Percentiles rank a stretch among this genome's conserved stretches.
Evolutionary conservation across 1,140 invertebrate species (phyloP).

Genomic region (Pseudoatta argentina): DNA sequence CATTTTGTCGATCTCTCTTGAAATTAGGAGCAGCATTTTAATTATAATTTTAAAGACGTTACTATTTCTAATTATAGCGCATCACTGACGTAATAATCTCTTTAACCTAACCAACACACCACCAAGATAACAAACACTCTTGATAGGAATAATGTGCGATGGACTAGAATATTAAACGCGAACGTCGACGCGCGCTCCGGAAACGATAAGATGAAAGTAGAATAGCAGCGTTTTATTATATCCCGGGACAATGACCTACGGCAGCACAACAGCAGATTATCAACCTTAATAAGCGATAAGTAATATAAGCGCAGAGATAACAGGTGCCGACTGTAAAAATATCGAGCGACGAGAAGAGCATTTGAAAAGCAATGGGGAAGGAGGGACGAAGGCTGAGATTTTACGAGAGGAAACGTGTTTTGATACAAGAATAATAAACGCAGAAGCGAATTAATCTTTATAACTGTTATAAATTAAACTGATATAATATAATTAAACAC

Average conservation of each 20-base stretch:
- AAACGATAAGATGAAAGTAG: conserved; percentile 69
- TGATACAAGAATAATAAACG: not conserved
- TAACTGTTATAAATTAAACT: not conserved
- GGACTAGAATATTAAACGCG: conserved; percentile 47
- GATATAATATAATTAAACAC: not conserved
- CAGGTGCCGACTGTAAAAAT: conserved; percentile 44
- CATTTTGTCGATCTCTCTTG: not conserved
- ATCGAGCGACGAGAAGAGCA: not conserved
- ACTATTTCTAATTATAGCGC: conserved; percentile 1
- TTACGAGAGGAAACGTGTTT: not conserved
- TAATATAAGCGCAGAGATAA: conserved; percentile 49
- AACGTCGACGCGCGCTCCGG: conserved; percentile 48
- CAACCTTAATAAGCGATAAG: conserved; percentile 51
- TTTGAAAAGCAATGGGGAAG: not conserved
- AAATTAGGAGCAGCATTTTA: not conserved
- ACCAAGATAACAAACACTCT: conserved; percentile 49
- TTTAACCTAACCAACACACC: conserved; percentile 26
- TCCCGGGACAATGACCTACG: conserved; percentile 58
- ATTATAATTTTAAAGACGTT: conserved; percentile 16
- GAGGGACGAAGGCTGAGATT: not conserved
- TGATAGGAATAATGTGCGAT: conserved; percentile 50
- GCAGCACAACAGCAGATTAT: conserved; percentile 42
- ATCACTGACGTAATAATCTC: conserved; percentile 40
- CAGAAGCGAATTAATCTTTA: not conserved
- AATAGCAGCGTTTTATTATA: conserved; percentile 62